A percentile compares a stretch with the other conserved stretches of the same genome.
Evolutionary conservation across 2,888 invertebrate genomes (phyloP).

Genomic region (Malacosoma neustria): DNA sequence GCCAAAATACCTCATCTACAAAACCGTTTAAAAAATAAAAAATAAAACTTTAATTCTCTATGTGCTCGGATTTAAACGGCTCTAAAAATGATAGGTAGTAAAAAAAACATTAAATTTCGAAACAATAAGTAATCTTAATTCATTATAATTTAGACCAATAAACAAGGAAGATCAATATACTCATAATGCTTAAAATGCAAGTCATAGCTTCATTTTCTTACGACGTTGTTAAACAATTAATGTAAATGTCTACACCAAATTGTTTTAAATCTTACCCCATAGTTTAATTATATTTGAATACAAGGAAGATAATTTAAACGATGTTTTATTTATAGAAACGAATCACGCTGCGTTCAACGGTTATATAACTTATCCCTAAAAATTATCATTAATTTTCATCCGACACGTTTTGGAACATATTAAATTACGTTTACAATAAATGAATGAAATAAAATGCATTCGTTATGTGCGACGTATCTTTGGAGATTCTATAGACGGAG

Average conservation of each 20-base stretch:
- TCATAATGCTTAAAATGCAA: too few relatives aligned
- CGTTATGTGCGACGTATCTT: background rate
- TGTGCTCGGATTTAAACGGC: too few relatives aligned
- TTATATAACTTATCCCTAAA: background rate
- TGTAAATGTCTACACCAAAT: background rate
- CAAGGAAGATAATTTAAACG: background rate
- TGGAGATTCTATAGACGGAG: background rate
- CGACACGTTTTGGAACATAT: background rate
- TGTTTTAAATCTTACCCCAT: background rate
- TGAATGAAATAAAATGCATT: background rate
- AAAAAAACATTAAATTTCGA: too few relatives aligned
- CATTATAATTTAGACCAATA: too few relatives aligned
- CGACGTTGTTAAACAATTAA: background rate
- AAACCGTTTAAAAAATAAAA: too few relatives aligned
- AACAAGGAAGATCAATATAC: too few relatives aligned
- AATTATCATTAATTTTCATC: background rate
- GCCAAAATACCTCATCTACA: too few relatives aligned
- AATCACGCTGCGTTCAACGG: background rate
- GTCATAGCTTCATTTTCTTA: too few relatives aligned
- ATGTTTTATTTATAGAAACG: background rate
- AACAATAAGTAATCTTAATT: too few relatives aligned
- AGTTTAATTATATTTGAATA: background rate
- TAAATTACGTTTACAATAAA: background rate
- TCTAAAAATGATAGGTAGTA: too few relatives aligned
- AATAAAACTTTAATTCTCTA: too few relatives aligned